Conservation (phyloP, 53 echinoderm and acorn worm genomes). For the Paracentrotus lividus region DNA sequence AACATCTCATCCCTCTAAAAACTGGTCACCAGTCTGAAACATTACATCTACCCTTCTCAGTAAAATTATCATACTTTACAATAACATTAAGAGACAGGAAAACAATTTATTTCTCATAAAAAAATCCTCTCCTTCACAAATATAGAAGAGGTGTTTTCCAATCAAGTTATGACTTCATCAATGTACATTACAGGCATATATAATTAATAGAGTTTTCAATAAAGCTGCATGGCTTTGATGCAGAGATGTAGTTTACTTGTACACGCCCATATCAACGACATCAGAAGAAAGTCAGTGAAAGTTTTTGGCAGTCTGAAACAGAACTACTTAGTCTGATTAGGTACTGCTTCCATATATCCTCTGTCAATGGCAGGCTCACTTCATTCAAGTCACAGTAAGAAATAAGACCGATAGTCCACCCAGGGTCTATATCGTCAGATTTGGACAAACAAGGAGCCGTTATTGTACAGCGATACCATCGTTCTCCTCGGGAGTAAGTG, state of each 20-base stretch:
- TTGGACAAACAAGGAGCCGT: slow-evolving; percentile 5
- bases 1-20: slow-evolving; percentile 35
- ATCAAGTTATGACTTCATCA: slow-evolving; percentile 52
- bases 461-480: slow-evolving; percentile 83
- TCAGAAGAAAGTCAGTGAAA: slow-evolving; percentile 36
- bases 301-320: slow-evolving; percentile 42
- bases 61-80: slow-evolving; percentile 62
- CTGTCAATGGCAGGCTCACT: not conserved
- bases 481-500: slow-evolving; percentile 82
- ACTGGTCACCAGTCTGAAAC: slow-evolving; percentile 35
- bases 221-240: slow-evolving; percentile 54
- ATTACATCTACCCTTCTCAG: not conserved
- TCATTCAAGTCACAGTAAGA: slow-evolving; percentile 26
- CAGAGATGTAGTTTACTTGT: not conserved
- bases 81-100: slow-evolving; percentile 56
- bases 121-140: slow-evolving; percentile 61
- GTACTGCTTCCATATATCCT: slow-evolving; percentile 35
- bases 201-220: slow-evolving; percentile 59
- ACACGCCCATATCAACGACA: not conserved
- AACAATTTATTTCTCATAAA: slow-evolving; percentile 46
- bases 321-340: slow-evolving; percentile 28
- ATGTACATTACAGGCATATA: slow-evolving; percentile 71
- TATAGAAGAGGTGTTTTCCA: slow-evolving; percentile 58
- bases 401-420: not conserved
- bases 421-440: not conserved